A percentile compares a stretch with the other conserved stretches of the same genome.
Evolutionary conservation across 2,888 invertebrate genomes (phyloP).

Genomic region (Andrena trimmerana): DNA sequence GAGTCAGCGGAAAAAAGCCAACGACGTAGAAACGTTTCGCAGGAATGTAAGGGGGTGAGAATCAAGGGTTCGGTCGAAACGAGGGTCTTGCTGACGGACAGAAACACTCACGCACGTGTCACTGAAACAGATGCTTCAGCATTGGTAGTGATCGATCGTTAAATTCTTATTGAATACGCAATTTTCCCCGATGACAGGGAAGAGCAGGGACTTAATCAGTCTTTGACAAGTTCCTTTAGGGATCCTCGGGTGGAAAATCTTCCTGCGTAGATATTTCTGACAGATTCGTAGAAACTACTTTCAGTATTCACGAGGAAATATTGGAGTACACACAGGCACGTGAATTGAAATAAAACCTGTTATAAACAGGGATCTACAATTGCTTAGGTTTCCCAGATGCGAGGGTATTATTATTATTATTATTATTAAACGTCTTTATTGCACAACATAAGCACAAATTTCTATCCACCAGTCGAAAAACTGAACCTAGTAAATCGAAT

Average conservation of each 20-base stretch:
- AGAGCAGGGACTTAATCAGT: background rate
- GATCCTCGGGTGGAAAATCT: background rate
- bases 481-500: too few relatives aligned
- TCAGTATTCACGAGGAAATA: background rate
- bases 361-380: background rate
- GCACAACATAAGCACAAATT: too few relatives aligned
- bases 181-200: background rate
- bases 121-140: conserved; percentile 9
- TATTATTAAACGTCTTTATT: too few relatives aligned
- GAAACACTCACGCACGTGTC: conserved; percentile 31
- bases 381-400: background rate
- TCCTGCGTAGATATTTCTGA: too few relatives aligned
- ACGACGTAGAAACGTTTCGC: conserved; percentile 37
- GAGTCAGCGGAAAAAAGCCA: conserved; percentile 20
- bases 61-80: conserved; percentile 17
- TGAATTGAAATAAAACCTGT: background rate
- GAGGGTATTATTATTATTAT: too few relatives aligned
- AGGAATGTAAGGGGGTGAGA: background rate
- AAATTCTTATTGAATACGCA: background rate
- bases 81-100: conserved; percentile 29
- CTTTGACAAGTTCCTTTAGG: background rate
- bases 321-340: background rate
- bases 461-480: too few relatives aligned
- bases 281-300: background rate
- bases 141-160: conserved; percentile 36